phyloP scores from a whole-genome alignment of 2,797 vertebrate species.

The Pygocentrus nattereri region DNA sequence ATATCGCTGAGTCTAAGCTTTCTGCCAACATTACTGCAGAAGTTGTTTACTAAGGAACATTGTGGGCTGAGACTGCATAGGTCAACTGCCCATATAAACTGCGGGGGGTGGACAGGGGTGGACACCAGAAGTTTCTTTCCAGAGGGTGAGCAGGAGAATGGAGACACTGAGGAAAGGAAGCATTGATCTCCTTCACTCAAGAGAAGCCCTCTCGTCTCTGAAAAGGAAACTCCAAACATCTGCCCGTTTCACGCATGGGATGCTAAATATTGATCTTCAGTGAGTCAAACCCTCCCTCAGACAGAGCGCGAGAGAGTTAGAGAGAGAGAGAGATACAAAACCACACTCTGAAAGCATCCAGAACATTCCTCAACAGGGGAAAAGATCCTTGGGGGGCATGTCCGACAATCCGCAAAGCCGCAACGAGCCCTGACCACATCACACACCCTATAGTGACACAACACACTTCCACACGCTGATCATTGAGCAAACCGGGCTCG shows the following conservation, averaged over 20 bases:
- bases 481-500: constrained; percentile 74
- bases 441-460: constrained; percentile 68
- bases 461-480: constrained; percentile 72
- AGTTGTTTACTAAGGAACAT: neutral
- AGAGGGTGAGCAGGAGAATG: constrained; percentile 69
- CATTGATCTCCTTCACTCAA: constrained; percentile 91
- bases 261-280: constrained; percentile 93
- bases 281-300: constrained; percentile 86
- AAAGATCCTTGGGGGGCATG: constrained; percentile 64
- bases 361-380: constrained; percentile 73
- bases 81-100: neutral
- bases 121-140: constrained; percentile 38
- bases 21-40: neutral
- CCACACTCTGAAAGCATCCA: constrained; percentile 78
- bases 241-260: constrained; percentile 96
- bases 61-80: neutral
- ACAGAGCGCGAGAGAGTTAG: constrained; percentile 74
- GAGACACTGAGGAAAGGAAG: constrained; percentile 76
- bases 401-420: constrained; percentile 65
- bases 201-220: constrained; percentile 80
- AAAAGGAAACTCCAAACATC: constrained; percentile 96
- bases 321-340: constrained; percentile 64
- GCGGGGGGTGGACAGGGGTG: constrained; percentile 33
- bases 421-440: constrained; percentile 67
- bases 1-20: neutral